Evolutionary conservation across 2,113 vertebrate species (phyloP).

Genomic region (Ochotona princeps): DNA sequence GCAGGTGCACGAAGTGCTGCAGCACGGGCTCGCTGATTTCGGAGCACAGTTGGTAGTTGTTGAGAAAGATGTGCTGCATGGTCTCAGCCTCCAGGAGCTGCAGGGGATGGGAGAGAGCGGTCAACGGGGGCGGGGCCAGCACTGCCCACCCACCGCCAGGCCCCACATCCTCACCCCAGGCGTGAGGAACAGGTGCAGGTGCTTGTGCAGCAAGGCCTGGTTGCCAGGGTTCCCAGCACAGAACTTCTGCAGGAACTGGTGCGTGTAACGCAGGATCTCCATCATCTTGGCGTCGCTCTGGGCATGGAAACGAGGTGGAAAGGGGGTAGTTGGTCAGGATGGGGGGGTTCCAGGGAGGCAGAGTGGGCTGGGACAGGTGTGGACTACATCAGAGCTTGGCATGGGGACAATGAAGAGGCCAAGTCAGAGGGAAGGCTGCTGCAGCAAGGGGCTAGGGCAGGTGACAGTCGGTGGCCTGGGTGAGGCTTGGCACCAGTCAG

Average conservation of each 20-base stretch:
- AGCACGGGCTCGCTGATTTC: conserved; percentile 95
- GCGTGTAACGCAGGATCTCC: conserved; percentile 96
- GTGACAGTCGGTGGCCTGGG: not conserved
- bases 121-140: accelerated
- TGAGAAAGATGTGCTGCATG: conserved; percentile 98
- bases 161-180: conserved; percentile 89
- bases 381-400: not conserved
- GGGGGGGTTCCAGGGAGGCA: not conserved
- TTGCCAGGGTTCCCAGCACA: conserved; percentile 97
- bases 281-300: conserved; percentile 96
- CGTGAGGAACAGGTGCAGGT: conserved; percentile 95
- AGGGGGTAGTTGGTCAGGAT: not conserved
- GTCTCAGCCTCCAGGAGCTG: conserved; percentile 97
- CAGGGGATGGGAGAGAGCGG: accelerated
- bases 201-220: conserved; percentile 95
- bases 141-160: accelerated
- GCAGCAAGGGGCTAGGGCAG: not conserved
- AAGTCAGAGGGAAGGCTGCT: not conserved
- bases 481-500: not conserved
- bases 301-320: not conserved
- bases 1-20: conserved; percentile 97
- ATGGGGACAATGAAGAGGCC: not conserved
- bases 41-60: conserved; percentile 97
- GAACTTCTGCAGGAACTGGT: conserved; percentile 98
- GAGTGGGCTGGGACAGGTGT: not conserved